Percentiles rank a stretch among this genome's conserved stretches.
These are phyloP conservation scores for Vulpes vulpes DNA, from an alignment of 2,113 vertebrate species.

Conservation along the genomic window DNA sequence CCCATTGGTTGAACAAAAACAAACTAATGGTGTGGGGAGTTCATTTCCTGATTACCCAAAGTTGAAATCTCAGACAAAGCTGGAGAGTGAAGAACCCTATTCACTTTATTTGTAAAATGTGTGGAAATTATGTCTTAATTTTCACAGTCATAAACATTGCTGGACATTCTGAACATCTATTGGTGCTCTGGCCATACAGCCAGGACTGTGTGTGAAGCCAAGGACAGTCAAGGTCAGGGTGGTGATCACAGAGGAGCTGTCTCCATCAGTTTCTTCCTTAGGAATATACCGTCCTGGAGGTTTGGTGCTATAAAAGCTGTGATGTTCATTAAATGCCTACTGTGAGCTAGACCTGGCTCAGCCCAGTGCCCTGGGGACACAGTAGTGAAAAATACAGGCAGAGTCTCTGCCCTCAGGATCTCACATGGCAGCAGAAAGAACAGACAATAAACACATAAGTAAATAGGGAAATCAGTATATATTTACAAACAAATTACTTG, in stretches of 20 bases:
- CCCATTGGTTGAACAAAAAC: conserved; percentile 58
- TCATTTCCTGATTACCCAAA: background rate
- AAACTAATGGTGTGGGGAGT: background rate
- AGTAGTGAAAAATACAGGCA: background rate
- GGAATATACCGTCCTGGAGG: fast-evolving
- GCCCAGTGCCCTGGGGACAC: background rate
- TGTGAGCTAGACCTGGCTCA: background rate
- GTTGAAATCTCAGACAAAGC: background rate
- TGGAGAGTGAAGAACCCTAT: background rate
- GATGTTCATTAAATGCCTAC: background rate
- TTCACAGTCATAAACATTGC: background rate
- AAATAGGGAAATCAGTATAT: background rate
- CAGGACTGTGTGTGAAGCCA: background rate
- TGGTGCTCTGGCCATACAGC: background rate
- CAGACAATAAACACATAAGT: background rate
- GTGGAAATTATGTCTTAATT: background rate
- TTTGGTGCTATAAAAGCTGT: background rate
- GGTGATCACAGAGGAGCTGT: background rate
- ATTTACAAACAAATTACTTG: background rate
- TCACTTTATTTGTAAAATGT: background rate
- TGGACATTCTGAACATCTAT: background rate
- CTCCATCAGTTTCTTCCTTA: background rate
- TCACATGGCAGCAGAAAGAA: background rate
- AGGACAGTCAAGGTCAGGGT: background rate
- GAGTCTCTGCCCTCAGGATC: background rate